Base-by-base conservation (phyloP, 2,797 vertebrate genomes). In the Onychomys leucogaster region DNA sequence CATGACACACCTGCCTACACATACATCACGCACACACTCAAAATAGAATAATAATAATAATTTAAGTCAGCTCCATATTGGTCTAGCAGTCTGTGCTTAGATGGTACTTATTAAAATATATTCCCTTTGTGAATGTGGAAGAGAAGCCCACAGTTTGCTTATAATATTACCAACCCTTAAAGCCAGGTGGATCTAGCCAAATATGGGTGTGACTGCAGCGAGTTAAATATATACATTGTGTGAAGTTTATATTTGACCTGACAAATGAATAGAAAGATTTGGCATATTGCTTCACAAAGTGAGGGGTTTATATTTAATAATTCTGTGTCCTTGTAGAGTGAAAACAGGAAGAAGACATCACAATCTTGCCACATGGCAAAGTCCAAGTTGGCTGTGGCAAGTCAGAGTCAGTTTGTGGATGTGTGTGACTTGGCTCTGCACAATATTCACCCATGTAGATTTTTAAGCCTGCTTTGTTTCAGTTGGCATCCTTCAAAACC, bases 191-290 rank as follows among this genome's bases (percentile, higher is more conserved):
- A 17, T 78, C 41, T 83, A 41, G 21, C 61, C 86, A 92, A 78
- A 65, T 82, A 59, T 13, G 34, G 19, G 46, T 46, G n/a, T 82
- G 76, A 59, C 77, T 57, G n/a, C 8, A 37, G 52, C 71, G 10
- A 61, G 67, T 61, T 59, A n/a, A 25, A n/a, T 46, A 61, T 81
- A 46, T 49, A 63, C 34, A 49, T 63, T 21, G 16, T 27, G 27
- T 59, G 17, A 46, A 61, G 16, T 34, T 78, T 88, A 49, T 61
- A 80, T 81, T 91, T 37, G 43, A 86, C 25, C 55, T 82, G 41
- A 94, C 83, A 93, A 96, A 85, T 81, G 43, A 91, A 65, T 59
- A 41, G 80, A 89, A 83, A 75, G 14, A 55, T 55, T 52, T 76
- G 6, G 8, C 2, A 34, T 25, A 10, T 13, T 34, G 6, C 27